Evolutionary conservation across 2,113 vertebrate species (phyloP), one percentile per base, ranked within the genome.

Genomic region (Myrmophylax atrothorax): DNA sequence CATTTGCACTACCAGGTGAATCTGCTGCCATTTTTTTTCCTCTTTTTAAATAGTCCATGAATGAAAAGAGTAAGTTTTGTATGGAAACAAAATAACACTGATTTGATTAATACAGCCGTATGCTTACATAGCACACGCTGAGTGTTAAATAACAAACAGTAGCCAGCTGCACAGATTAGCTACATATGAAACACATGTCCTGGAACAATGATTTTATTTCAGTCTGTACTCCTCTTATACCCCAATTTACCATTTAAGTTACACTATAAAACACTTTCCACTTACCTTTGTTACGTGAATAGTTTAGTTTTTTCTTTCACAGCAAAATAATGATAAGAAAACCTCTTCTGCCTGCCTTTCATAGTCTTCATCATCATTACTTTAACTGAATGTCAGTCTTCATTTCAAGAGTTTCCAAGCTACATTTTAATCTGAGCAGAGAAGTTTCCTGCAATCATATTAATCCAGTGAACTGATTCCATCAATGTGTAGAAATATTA

Each of bases 181-280:
- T 84, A 78, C 89, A 77, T 69, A 59, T 12, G 15, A 96, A 97
- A 94, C 89, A 84, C 88, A 79, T 75, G 84, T 95, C 91, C 96
- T 84, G 59, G 91, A 97, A 98, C 97, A 97, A 97, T 94, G 80
- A 96, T 89, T 97, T 97, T 94, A 67, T 91, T 97, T 95, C 90
- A 97, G 66, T 74, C 72, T 89, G 75, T 83, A 90, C 82, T 97
- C 73, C 94, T 81, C 85, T 96, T 93, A 91, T 60, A 53, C 66
- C 84, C 87, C 75, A 96, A 92, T 97, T 97, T 96, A 96, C 95
- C 72, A 77, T 96, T 97, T 94, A 93, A 94, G 88, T 94, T 94
- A 95, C 81, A 91, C 87, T 91, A 62, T 86, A 84, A 97, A 97
- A 92, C 79, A 91, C 2, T 0, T 95, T 94, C 96, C 89, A n/a